Conservation (phyloP, 2,113 vertebrate genomes). For the Tragelaphus imberbis region DNA sequence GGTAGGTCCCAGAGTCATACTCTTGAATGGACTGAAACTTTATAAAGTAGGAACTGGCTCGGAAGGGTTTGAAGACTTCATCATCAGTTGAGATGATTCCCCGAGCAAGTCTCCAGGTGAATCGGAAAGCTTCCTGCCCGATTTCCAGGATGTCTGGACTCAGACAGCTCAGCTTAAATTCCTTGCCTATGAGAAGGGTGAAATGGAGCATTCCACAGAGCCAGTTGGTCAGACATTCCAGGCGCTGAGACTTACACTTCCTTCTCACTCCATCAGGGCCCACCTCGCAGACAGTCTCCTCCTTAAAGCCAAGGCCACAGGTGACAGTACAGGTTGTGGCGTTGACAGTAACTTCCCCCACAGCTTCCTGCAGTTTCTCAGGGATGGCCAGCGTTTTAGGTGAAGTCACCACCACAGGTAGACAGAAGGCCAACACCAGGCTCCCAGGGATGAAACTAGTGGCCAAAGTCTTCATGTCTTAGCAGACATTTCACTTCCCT, state of each 20-base stretch:
- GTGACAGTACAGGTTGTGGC: constrained; percentile 86
- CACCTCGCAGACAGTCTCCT: constrained; percentile 81
- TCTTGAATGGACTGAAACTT: constrained; percentile 78
- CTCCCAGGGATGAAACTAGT: fast-evolving
- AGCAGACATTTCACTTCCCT: not conserved
- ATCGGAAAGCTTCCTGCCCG: constrained; percentile 76
- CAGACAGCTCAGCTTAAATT: constrained; percentile 83
- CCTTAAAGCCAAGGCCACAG: constrained; percentile 87
- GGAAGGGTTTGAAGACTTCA: constrained; percentile 76
- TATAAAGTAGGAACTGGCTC: constrained; percentile 53
- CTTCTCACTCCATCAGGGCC: not conserved
- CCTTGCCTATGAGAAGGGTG: constrained; percentile 68
- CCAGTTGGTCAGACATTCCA: constrained; percentile 81
- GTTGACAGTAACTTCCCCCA: constrained; percentile 59
- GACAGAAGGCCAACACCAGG: not conserved
- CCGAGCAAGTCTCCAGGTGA: constrained; percentile 83
- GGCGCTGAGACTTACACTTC: constrained; percentile 64
- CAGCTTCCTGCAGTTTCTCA: constrained; percentile 14
- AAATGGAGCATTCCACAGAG: constrained; percentile 85
- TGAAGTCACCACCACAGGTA: not conserved
- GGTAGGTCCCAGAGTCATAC: constrained; percentile 87
- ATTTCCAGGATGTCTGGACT: constrained; percentile 53
- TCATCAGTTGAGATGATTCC: constrained; percentile 87
- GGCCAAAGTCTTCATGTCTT: not conserved
- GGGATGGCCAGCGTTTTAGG: constrained; percentile 52